Evolutionary conservation across 2,797 vertebrate species (phyloP).

Genomic region (Prionace glauca): DNA sequence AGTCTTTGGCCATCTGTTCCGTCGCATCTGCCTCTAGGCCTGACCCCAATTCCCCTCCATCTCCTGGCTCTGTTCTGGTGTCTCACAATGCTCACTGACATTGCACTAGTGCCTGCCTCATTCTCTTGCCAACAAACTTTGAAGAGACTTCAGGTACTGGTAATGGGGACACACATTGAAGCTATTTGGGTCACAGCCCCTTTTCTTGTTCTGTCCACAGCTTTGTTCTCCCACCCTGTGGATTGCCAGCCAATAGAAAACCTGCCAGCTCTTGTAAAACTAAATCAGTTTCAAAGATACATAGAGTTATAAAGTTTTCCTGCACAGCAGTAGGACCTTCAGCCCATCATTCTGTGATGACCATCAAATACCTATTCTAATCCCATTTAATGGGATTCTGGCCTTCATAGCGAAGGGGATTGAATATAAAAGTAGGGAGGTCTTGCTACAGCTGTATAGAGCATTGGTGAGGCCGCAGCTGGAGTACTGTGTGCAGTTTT

Average conservation of each 20-base stretch:
- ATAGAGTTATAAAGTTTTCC: too few species aligned
- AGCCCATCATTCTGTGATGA: too few species aligned
- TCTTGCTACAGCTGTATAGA: too few species aligned
- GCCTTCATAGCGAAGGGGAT: too few species aligned
- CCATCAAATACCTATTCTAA: too few species aligned
- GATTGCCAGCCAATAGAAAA: background rate
- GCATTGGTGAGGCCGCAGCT: too few species aligned
- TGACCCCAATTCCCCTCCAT: background rate
- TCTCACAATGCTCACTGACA: background rate
- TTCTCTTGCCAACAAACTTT: background rate
- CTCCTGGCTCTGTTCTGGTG: background rate
- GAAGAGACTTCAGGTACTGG: background rate
- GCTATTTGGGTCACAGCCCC: background rate
- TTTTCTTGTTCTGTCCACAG: background rate
- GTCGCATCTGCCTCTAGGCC: background rate
- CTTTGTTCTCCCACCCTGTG: background rate
- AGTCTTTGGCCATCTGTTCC: conserved; percentile 14
- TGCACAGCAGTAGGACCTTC: too few species aligned
- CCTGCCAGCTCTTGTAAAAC: background rate
- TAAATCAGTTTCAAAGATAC: background rate
- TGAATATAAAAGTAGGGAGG: too few species aligned
- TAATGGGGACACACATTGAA: background rate
- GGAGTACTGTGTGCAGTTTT: too few species aligned
- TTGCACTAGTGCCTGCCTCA: background rate
- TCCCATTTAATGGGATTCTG: too few species aligned